A percentile compares a stretch with the other conserved stretches of the same genome.
Conservation (phyloP, 2,888 invertebrate species). For the Nymphalis polychloros region DNA sequence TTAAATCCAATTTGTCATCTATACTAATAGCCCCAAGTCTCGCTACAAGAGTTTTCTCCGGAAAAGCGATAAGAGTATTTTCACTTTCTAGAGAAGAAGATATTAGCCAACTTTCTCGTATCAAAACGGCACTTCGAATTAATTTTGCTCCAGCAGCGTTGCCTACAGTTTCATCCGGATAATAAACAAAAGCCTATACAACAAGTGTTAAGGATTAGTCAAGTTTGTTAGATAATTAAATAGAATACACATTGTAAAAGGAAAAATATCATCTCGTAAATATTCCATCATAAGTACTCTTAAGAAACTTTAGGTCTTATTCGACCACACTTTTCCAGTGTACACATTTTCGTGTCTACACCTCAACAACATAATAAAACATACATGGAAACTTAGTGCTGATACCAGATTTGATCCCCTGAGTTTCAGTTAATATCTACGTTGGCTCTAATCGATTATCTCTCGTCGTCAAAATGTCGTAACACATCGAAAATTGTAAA, state of each 20-base stretch:
- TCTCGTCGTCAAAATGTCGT: too few relatives aligned
- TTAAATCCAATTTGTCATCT: constrained; percentile 61
- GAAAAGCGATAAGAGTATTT: constrained; percentile 54
- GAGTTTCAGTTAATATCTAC: too few relatives aligned
- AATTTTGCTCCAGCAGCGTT: constrained; percentile 55
- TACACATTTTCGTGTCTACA: too few relatives aligned
- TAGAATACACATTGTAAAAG: too few relatives aligned
- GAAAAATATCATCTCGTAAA: too few relatives aligned
- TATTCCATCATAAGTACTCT: too few relatives aligned
- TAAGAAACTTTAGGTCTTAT: too few relatives aligned
- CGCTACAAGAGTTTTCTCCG: constrained; percentile 66
- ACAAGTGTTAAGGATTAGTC: not conserved
- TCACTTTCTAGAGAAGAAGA: constrained; percentile 58
- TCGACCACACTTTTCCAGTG: too few relatives aligned
- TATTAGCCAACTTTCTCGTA: constrained; percentile 63
- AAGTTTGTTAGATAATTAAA: too few relatives aligned
- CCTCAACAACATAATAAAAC: too few relatives aligned
- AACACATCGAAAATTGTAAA: not conserved
- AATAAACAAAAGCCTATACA: constrained; percentile 68
- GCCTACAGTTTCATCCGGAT: constrained; percentile 60
- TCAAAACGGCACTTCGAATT: constrained; percentile 60
- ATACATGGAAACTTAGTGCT: not conserved
- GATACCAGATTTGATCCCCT: not conserved
- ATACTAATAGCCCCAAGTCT: constrained; percentile 63
- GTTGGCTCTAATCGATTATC: too few relatives aligned